Base-by-base conservation (phyloP, 2,888 invertebrate species). In the Drosophila multiciliata region DNA sequence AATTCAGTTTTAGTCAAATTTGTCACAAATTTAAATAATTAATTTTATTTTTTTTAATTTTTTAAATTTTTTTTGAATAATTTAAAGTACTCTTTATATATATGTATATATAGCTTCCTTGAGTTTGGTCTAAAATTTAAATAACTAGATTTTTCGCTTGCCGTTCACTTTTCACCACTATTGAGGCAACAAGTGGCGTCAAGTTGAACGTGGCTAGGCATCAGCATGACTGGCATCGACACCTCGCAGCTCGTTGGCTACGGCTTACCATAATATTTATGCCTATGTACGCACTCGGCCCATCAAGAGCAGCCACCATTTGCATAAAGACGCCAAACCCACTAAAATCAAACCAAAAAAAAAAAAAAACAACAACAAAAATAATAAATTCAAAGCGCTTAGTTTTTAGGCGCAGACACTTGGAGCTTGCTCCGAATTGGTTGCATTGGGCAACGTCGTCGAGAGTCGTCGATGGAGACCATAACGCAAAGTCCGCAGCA, bases 311-410 rank as follows among this genome's bases (percentile, higher is more conserved):
- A 68, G 52, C 65, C 32, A 68, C 69, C 76, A 80, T 81, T 85
- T 85, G 81, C 88, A 83, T 85, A 78, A 83, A 83, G 73, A 81
- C 72, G 71, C 62, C 87, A 77, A 80, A 62, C 69, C 67, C 76
- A 72, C 79, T 42, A 60, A 64, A 63, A 36, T 23, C 38, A 36
- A 48, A 55, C 20, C 55, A 57, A 35, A 38, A n/a, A 38, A 12
- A 38, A 12, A 53, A 61, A 20, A 20, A 23, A 45, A 49, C 33
- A 12, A 48, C 17, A 29, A 50, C 26, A 40, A 36, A 32, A 23
- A 50, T 11, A 50, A 50, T 29, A 50, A 29, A 50, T n/a, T 6
- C 9, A 53, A 69, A 53, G 55, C 65, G 62, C 73, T 76, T 60
- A 55, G 64, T 79, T 83, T 74, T 71, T 75, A 73, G 87, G 78